Evolutionary conservation across 2,113 vertebrate species (phyloP), one percentile per base, ranked within the genome.

Genomic region (Pardalotus punctatus): DNA sequence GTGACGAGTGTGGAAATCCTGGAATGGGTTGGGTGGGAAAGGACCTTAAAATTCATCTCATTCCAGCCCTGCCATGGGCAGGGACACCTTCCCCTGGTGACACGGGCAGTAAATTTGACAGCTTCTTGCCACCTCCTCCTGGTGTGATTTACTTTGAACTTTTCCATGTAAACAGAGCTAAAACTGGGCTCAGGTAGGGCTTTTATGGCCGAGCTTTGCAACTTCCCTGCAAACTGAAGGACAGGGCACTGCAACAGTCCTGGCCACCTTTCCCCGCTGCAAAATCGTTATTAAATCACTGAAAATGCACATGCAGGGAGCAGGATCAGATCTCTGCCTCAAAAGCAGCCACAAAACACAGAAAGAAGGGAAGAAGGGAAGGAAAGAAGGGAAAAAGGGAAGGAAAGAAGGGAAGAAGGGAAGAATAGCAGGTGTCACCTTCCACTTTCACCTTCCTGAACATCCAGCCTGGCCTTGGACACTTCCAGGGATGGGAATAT

Each of bases 81-180:
- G 40, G n/a, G 62, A 33, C 47, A 31, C 17, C n/a, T 81, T 47
- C 53, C 33, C 13, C 22, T 48, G 54, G 88, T 79, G 96, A 88
- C 64, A 54, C n/a, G 4, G 85, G 95, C 71, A 81, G 61, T 45
- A 81, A 74, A 84, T 93, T n/a, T 88, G 72, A 64, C 88, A 92
- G 80, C 88, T 92, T 54, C 85, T 90, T 62, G 93, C 80, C 83
- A 81, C 56, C 80, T 93, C 82, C 88, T 74, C 79, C 60, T 80
- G 80, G 65, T 1, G 23, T 38, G 70, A 65, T 93, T 96, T 64
- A 14, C 92, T 92, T 94, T 42, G 88, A 94, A 79, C 56, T 81
- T 83, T 81, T 79, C 43, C 14, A 4, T 12, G 12, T 6, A 60
- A 88, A 79, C 60, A 54, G 10, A 1, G 40, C 38, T 83, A 47